phyloP scores from a whole-genome alignment of 2,797 vertebrate genomes.

The Steatocranus sp. region DNA sequence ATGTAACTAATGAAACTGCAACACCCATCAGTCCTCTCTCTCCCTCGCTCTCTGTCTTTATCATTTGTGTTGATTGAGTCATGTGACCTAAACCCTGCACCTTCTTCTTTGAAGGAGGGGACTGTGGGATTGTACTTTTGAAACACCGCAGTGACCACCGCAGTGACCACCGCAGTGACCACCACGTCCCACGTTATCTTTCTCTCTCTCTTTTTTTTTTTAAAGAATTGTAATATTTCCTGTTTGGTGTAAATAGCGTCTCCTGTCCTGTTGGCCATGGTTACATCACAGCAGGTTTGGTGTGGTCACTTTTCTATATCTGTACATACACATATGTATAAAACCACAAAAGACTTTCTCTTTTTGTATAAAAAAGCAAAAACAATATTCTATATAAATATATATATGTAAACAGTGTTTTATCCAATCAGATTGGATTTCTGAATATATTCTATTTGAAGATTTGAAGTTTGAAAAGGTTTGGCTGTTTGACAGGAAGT shows the following conservation, averaged over 20 bases:
- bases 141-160: slow-evolving; percentile 41
- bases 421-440: slow-evolving; percentile 57
- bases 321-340: slow-evolving; percentile 63
- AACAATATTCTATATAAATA: slow-evolving; percentile 21
- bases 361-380: slow-evolving; percentile 59
- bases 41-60: neutral
- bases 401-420: slow-evolving; percentile 54
- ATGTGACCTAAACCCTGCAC: slow-evolving; percentile 20
- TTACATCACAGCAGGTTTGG: slow-evolving; percentile 39
- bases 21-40: neutral
- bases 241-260: slow-evolving; percentile 65
- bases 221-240: slow-evolving; percentile 18
- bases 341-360: slow-evolving; percentile 51
- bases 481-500: slow-evolving; percentile 30
- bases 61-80: slow-evolving; percentile 16
- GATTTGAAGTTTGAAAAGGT: slow-evolving; percentile 31
- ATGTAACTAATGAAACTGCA: neutral
- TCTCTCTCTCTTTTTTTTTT: slow-evolving; percentile 8
- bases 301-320: slow-evolving; percentile 60
- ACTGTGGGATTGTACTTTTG: slow-evolving; percentile 26
- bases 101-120: neutral
- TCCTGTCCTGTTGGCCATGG: slow-evolving; percentile 50
- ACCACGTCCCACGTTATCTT: neutral
- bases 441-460: slow-evolving; percentile 57
- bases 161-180: slow-evolving; percentile 42